Percentiles rank a stretch among this genome's conserved stretches.
phyloP scores from a whole-genome alignment of 92 coral and sea anemone genomes.

The Micromussa lordhowensis region DNA sequence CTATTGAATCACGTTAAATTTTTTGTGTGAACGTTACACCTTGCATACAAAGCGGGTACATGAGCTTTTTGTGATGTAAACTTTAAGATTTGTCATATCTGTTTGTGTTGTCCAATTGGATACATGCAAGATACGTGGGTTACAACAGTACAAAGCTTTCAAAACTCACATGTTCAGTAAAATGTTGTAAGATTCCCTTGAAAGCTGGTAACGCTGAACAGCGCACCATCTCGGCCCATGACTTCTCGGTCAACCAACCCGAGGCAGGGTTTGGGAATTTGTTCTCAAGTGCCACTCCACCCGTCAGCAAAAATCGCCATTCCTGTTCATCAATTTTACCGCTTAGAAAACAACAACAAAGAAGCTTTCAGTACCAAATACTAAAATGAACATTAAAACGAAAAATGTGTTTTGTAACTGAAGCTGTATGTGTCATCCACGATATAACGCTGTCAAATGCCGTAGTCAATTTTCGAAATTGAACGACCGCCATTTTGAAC shows the following conservation, averaged over 20 bases:
- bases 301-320: conserved; percentile 96
- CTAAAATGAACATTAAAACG: background rate
- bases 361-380: background rate
- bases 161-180: conserved; percentile 83
- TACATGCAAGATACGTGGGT: no score
- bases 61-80: no score
- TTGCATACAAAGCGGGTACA: no score
- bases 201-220: conserved; percentile 87
- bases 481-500: no score
- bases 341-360: conserved; percentile 39
- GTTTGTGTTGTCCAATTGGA: no score
- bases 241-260: conserved; percentile 95
- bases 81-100: no score
- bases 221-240: conserved; percentile 98
- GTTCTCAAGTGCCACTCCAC: conserved; percentile 97
- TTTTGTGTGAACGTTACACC: no score
- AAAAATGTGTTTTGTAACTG: background rate
- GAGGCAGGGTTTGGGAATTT: conserved; percentile 93
- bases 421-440: background rate
- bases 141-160: background rate
- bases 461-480: no score
- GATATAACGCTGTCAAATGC: background rate
- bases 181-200: conserved; percentile 84
- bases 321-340: conserved; percentile 93
- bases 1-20: no score